Evolutionary conservation across 2,888 invertebrate genomes (phyloP), one percentile per base, ranked within the genome.

Genomic region (Lithosia quadra): DNA sequence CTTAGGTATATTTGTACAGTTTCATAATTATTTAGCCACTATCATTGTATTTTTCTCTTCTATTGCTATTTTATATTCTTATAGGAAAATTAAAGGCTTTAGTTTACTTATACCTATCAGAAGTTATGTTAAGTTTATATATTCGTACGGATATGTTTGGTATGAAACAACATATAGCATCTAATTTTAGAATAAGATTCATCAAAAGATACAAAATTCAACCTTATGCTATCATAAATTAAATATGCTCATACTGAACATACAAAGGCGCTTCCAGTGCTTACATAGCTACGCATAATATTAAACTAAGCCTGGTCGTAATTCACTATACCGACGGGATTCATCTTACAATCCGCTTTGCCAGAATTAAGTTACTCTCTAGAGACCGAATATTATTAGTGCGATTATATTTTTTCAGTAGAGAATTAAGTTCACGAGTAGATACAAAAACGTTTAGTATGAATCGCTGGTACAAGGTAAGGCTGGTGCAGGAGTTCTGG

Each of bases 331-430:
- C 69, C 69, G 63, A 63, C 70, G 67, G 67, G 69, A 76, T 74
- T 68, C 62, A 49, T 65, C 67, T 65, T 53, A 69, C 67, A 80
- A 79, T 79, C 79, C 74, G 74, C 72, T 80, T 79, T 72, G 58
- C 66, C 59, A 56, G 62, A 74, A 78, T 80, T 79, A 74, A 74
- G 69, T 73, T 79, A 72, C 74, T 73, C 76, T 72, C 78, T 49
- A 24, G 63, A 63, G 58, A 53, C 63, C 36, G 68, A 63, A 63
- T 63, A 36, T 63, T 68, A 63, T 68, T 59, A 58, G 58, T 59
- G 39, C 53, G 13, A 53, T 68, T 63, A 55, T 39, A 67, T 58
- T 57, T 11, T 67, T 22, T 66, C 67, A 71, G 70, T 53, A 61
- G 1, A 53, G 13, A 67, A 61, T 56, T 34, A 4, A 60, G 11